A percentile compares a stretch with the other conserved stretches of the same genome.
Conservation (phyloP, 35 echinoderm and acorn worm genomes). For the Heliocidaris erythrogramma region DNA sequence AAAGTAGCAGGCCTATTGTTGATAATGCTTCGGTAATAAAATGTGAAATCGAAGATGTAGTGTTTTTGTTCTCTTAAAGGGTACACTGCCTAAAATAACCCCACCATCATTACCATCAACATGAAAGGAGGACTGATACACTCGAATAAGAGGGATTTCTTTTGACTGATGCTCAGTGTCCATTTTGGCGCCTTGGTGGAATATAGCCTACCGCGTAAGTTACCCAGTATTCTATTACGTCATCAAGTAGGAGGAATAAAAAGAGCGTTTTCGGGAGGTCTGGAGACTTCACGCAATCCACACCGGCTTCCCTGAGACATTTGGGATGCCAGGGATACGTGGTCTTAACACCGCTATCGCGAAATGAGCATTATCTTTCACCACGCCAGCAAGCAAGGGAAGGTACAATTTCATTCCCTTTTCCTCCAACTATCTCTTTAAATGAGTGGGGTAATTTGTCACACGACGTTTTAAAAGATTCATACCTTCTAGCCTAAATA, state of each 20-base stretch:
- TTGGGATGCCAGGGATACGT: not conserved
- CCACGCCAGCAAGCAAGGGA: not conserved
- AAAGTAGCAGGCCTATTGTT: too few species aligned
- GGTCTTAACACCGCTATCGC: not conserved
- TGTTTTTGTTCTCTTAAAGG: too few species aligned
- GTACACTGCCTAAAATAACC: too few species aligned
- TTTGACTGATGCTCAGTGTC: too few species aligned
- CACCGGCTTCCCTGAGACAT: not conserved
- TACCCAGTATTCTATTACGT: not conserved
- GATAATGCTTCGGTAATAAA: too few species aligned
- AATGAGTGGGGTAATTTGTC: not conserved
- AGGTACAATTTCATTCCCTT: not conserved
- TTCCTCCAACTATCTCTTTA: not conserved
- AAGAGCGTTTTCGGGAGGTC: too few species aligned
- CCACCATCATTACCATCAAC: too few species aligned
- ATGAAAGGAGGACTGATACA: too few species aligned
- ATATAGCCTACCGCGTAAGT: not conserved
- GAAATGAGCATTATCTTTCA: not conserved
- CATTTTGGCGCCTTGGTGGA: too few species aligned
- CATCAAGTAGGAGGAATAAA: not conserved
- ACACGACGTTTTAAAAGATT: not conserved
- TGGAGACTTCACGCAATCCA: not conserved
- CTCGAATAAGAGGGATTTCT: too few species aligned
- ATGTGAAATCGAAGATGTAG: too few species aligned
- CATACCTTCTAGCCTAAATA: not conserved